Evolutionary conservation across 2,888 invertebrate species (phyloP), one percentile per base, ranked within the genome.

Genomic region (Andrena haemorrhoa): DNA sequence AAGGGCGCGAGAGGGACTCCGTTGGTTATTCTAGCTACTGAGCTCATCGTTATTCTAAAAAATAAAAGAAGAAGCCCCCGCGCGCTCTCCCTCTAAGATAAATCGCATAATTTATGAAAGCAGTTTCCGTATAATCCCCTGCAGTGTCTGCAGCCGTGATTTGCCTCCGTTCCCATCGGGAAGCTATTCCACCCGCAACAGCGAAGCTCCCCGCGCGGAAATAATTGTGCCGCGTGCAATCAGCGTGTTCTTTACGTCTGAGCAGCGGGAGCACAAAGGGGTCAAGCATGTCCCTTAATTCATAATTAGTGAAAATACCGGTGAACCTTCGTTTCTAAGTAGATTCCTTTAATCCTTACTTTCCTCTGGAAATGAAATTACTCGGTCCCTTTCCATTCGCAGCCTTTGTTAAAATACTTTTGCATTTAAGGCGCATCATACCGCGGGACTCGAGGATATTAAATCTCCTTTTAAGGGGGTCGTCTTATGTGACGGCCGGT

Each of bases 81-180:
- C 60, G 31, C 29, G 8, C 56, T 20, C 23, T 53, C n/a, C 12
- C 56, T 61, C 73, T 49, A 70, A 75, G 81, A 83, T 81, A 83
- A 82, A 81, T 81, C 82, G 82, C 64, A 71, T 83, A 83, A 83
- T 82, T 83, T 76, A 83, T 83, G 82, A 76, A 82, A 82, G 76
- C 64, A 74, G 69, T 69, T 82, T 66, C 76, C 82, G 82, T 65
- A 73, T 83, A 76, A 83, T 83, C 73, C 69, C 61, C 61, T 23
- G 81, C 76, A 56, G 16, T 53, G 69, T 51, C 64, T 72, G 64
- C 64, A 60, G 16, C 33, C 61, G 76, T 70, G 82, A 83, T 81
- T 80, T 58, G 80, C 74, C 74, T 82, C 81, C 69, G 70, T 80
- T 75, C 72, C 75, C 81, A 74, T 79, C 79, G 80, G 51, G 70